Evolutionary conservation across 2,113 vertebrate genomes (phyloP), one percentile per base, ranked within the genome.

Genomic region (Pedetes capensis): DNA sequence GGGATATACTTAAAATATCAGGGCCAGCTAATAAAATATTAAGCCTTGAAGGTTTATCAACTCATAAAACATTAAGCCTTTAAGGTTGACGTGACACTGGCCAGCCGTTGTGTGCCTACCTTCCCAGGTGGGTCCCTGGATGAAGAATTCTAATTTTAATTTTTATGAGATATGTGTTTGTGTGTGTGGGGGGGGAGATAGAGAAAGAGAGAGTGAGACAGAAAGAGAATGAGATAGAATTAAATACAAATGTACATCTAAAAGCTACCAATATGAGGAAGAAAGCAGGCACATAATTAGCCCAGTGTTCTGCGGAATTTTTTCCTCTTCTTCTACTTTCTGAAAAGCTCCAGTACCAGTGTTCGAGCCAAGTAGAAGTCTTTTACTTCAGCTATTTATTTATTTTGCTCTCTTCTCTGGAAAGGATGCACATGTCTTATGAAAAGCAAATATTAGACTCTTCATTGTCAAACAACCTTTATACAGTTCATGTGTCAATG

Each of bases 391-490:
- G 63, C 29, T 93, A 51, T 91, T 96, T 96, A 78, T 84, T 92
- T 93, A 69, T 93, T 97, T 94, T 64, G 13, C 6, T 39, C 16
- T 55, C 5, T 66, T 64, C 75, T 96, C 91, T 93, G 95, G 91
- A 97, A 96, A 97, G 76, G 3, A 76, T 75, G 93, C 71, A 27
- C 42, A 63, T 96, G 59, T 53, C 61, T 91, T 95, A 95, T 72
- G 72, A 97, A 91, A 86, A 95, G 95, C 96, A 97, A 88, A 96
- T 87, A 95, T 95, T 94, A 82, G 94, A 37, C 39, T 96, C 95
- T 85, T 37, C 72, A 53, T 95, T 96, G 72, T 97, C 97, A 96
- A 92, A 93, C 68, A 85, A 96, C 96, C 89, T 97, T 98, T 91
- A 91, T 89, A 87, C 95, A 61, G 96, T 96, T 95, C 85, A 55